Conservation (phyloP, 2,113 vertebrate species). For the Mastomys natalensis region DNA sequence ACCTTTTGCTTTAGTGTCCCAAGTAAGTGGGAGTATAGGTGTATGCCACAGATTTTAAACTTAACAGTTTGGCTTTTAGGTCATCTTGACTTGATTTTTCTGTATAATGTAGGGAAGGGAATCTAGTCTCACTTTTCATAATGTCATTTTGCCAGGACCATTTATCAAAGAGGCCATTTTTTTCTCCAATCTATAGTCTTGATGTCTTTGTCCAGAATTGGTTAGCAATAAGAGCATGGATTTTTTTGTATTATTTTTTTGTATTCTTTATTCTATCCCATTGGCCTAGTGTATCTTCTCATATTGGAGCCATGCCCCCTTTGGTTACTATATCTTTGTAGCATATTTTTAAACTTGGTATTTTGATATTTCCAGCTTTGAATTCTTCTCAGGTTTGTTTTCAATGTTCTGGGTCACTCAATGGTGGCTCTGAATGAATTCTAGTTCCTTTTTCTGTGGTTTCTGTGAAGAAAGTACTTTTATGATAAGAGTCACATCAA, state of each 20-base stretch:
- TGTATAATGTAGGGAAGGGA: neutral
- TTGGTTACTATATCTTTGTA: neutral
- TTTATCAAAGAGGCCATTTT: neutral
- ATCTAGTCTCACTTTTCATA: neutral
- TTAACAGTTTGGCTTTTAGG: neutral
- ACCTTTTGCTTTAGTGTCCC: neutral
- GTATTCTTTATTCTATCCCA: too few relatives aligned
- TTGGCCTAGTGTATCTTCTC: neutral
- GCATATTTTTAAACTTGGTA: neutral
- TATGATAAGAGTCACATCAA: neutral
- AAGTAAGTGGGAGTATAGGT: too few relatives aligned
- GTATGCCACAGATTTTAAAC: neutral
- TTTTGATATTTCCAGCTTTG: neutral
- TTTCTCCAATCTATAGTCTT: neutral
- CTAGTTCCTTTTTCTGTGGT: neutral
- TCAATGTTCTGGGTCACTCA: neutral
- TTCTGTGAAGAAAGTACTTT: neutral
- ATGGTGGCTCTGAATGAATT: neutral
- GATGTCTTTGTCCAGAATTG: neutral
- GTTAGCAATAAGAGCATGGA: neutral
- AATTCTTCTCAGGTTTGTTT: neutral
- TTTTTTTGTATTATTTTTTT: too few relatives aligned
- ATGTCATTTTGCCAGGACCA: neutral
- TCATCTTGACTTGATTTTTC: neutral
- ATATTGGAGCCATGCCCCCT: too few relatives aligned